These are phyloP conservation scores for Torymus auratus DNA, from an alignment of 2,888 invertebrate species.

Conservation along the genomic window DNA sequence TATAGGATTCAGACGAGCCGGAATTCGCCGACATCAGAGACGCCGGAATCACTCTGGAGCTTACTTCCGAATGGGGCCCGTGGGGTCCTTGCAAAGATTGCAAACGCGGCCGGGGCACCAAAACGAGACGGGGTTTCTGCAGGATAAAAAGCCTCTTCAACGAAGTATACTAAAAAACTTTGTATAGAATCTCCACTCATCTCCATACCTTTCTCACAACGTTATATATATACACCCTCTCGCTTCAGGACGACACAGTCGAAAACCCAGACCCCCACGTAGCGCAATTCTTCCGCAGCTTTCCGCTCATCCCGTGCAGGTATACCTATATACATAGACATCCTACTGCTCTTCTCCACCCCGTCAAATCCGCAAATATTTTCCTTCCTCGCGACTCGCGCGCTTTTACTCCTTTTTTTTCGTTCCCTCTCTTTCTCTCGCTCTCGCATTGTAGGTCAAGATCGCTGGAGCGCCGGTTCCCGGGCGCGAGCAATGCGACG, in stretches of 20 bases:
- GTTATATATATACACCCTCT: not conserved
- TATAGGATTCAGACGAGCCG: constrained; percentile 73
- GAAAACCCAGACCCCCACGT: constrained; percentile 52
- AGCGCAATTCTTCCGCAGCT: constrained; percentile 65
- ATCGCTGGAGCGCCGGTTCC: constrained; percentile 75
- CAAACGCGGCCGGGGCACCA: constrained; percentile 71
- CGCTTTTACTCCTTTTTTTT: no score
- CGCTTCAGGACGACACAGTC: not conserved
- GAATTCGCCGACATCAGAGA: constrained; percentile 76
- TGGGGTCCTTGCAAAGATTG: constrained; percentile 80
- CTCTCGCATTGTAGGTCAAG: constrained; percentile 74
- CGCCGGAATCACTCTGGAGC: constrained; percentile 75
- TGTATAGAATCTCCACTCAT: not conserved
- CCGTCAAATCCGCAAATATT: no score
- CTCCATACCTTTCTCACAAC: not conserved
- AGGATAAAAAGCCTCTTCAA: constrained; percentile 74
- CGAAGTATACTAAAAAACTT: constrained; percentile 53
- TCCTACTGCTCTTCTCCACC: no score
- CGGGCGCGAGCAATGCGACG: constrained; percentile 77
- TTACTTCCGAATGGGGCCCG: constrained; percentile 78
- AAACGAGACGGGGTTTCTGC: constrained; percentile 78
- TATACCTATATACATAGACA: constrained; percentile 56
- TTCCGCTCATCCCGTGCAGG: constrained; percentile 71
- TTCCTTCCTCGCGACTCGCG: no score
- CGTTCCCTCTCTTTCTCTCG: no score